phyloP scores from a whole-genome alignment of 2,113 vertebrate genomes.

The Heptranchias perlo region DNA sequence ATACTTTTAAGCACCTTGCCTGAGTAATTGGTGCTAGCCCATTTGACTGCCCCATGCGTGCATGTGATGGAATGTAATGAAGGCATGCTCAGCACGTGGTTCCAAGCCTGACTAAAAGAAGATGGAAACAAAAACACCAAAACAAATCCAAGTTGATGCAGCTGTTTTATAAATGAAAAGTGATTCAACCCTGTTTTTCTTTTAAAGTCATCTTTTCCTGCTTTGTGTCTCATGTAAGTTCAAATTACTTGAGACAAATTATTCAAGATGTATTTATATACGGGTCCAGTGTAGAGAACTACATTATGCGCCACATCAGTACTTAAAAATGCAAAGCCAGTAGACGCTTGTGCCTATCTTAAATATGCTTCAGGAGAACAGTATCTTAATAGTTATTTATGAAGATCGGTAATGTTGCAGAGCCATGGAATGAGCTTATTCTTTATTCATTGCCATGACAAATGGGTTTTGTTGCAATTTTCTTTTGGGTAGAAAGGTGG shows the following conservation, averaged over 20 bases:
- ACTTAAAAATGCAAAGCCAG: conserved; percentile 37
- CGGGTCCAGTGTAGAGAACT: conserved; percentile 36
- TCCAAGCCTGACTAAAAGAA: conserved; percentile 35
- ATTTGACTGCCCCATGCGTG: conserved; percentile 35
- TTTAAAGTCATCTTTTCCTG: neutral
- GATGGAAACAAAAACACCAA: conserved; percentile 34
- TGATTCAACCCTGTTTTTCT: conserved; percentile 13
- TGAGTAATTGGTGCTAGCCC: conserved; percentile 33
- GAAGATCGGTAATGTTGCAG: conserved; percentile 2
- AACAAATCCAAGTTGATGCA: conserved; percentile 11
- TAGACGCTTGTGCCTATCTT: conserved; percentile 35
- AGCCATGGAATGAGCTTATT: conserved; percentile 2
- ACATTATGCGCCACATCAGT: conserved; percentile 36
- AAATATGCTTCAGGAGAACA: conserved; percentile 36
- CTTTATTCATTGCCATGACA: conserved; percentile 11
- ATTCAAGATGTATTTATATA: conserved; percentile 34
- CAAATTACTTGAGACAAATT: conserved; percentile 31
- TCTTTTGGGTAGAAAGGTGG: neutral
- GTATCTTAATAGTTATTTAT: conserved; percentile 29
- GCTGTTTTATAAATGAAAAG: conserved; percentile 29
- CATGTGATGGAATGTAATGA: conserved; percentile 35
- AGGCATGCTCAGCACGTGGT: conserved; percentile 33
- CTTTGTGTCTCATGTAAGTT: neutral
- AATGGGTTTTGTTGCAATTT: conserved; percentile 29
- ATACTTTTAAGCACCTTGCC: conserved; percentile 34